These are phyloP conservation scores for Halisarca cf. caerulea DNA, from an alignment of 37 sponge, comb jelly and placozoan species.

Conservation along the genomic window DNA sequence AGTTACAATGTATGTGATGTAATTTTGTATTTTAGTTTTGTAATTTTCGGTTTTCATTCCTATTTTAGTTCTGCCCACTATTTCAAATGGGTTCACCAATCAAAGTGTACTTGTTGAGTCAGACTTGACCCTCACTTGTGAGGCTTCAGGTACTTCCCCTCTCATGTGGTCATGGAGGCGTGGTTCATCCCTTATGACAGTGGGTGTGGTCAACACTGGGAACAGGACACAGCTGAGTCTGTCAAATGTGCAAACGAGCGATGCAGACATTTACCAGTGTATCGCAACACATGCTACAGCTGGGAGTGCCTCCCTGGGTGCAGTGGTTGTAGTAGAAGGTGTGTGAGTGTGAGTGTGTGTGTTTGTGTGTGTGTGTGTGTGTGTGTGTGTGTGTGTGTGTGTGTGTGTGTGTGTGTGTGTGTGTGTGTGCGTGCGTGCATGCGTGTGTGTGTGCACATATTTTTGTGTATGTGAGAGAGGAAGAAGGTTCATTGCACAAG, in stretches of 20 bases:
- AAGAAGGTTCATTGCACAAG: too few relatives aligned
- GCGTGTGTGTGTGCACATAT: too few relatives aligned
- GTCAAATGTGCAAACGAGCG: background rate
- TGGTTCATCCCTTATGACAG: too few relatives aligned
- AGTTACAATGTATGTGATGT: background rate
- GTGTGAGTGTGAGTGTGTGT: background rate
- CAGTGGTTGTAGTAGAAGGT: conserved; percentile 3
- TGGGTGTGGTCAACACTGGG: too few relatives aligned
- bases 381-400: too few relatives aligned
- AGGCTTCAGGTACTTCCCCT: conserved; percentile 27
- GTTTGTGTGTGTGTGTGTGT: too few relatives aligned
- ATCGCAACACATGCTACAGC: background rate
- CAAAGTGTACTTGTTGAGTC: conserved; percentile 3
- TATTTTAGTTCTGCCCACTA: conserved; percentile 37
- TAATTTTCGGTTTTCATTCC: background rate
- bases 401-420: too few relatives aligned
- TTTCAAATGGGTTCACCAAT: background rate
- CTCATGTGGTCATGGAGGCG: conserved; percentile 47
- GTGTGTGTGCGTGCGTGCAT: too few relatives aligned
- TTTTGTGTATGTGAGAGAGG: background rate
- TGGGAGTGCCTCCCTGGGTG: conserved; percentile 8
- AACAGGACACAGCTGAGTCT: background rate
- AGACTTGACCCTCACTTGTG: conserved; percentile 23
- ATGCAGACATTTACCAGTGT: conserved; percentile 65
- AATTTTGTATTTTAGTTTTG: background rate